Percentiles rank a stretch among this genome's conserved stretches.
Evolutionary conservation across 30 jellyfish, hydroid and myxozoan genomes (phyloP).

Genomic region (Aurelia coerulea): DNA sequence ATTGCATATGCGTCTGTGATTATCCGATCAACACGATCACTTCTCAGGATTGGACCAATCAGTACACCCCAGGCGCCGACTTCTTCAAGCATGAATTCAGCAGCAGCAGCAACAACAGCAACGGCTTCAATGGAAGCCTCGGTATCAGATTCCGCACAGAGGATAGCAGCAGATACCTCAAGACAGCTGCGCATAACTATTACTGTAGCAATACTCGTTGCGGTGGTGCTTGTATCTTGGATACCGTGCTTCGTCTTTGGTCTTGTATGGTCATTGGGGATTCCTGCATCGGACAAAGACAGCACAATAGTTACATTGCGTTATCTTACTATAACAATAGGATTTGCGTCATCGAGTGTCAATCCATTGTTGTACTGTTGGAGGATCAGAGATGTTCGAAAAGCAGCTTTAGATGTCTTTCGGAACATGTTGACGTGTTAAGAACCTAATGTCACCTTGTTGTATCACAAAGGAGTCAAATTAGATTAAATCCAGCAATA

Average conservation of each 20-base stretch:
- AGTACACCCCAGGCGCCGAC: background rate
- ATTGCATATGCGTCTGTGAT: constrained; percentile 45
- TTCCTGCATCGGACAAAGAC: constrained; percentile 3
- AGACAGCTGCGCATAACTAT: constrained; percentile 62
- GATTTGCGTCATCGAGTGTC: constrained; percentile 48
- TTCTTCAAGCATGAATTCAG: background rate
- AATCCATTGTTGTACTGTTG: constrained; percentile 61
- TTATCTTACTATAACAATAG: constrained; percentile 37
- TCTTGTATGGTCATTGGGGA: constrained; percentile 56
- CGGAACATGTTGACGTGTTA: no score
- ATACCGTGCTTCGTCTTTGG: constrained; percentile 44
- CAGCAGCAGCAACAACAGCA: background rate
- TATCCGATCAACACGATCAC: constrained; percentile 5
- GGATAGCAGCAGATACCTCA: constrained; percentile 16
- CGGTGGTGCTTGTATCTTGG: constrained; percentile 45
- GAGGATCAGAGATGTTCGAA: constrained; percentile 56
- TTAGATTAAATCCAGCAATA: no score
- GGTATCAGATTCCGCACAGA: background rate
- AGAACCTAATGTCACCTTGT: no score
- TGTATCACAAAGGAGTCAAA: no score
- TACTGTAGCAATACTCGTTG: constrained; percentile 45
- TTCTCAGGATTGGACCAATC: background rate
- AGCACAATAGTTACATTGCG: constrained; percentile 35
- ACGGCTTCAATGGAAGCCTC: background rate
- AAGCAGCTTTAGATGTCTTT: constrained; percentile 50